Base-by-base conservation (phyloP, 2,113 vertebrate genomes). In the Podocnemis expansa region DNA sequence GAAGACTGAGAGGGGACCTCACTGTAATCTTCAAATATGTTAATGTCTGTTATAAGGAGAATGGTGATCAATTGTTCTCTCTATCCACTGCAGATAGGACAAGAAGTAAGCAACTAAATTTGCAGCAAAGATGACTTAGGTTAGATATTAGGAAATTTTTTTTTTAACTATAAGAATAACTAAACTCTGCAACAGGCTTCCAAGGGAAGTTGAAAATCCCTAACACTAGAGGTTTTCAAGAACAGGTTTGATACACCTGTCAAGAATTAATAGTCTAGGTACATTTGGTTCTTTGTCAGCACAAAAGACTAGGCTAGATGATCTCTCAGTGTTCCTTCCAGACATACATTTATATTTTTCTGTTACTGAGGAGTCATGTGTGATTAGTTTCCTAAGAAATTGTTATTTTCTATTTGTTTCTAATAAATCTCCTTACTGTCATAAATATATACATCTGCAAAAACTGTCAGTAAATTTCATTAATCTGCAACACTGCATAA, bases 321-420 rank as follows among this genome's bases (percentile, higher is more conserved):
- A 31, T 12, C 56, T 60, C 56, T 60, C 56, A 13, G n/a, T 8
- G 17, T 67, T 34, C 34, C 63, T 67, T 38, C 34, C 34, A 67
- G 63, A 6, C 63, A 7, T 38, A 67, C 34, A 67, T 67, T n/a
- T 67, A 67, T 67, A n/a, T 21, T 34, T n/a, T 67, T 38, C 63
- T 67, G n/a, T 67, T 34, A 87, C 70, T 92, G 85, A 80, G 1
- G 2, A 86, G 55, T 88, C 84, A 92, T 93, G 84, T 47, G 95
- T 95, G 25, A 43, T 91, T 85, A 58, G 60, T 82, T 91, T 51
- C 82, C 90, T 84, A 82, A 85, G 78, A 52, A 91, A 43, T 52
- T 93, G 51, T 93, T 93, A 89, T 80, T 89, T 90, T 90, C 78
- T 95, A 21, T 90, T 95, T 93, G 27, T 78, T 25, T 89, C 12